Conservation (phyloP, 1,140 invertebrate species). For the Brachystomella parvula region DNA sequence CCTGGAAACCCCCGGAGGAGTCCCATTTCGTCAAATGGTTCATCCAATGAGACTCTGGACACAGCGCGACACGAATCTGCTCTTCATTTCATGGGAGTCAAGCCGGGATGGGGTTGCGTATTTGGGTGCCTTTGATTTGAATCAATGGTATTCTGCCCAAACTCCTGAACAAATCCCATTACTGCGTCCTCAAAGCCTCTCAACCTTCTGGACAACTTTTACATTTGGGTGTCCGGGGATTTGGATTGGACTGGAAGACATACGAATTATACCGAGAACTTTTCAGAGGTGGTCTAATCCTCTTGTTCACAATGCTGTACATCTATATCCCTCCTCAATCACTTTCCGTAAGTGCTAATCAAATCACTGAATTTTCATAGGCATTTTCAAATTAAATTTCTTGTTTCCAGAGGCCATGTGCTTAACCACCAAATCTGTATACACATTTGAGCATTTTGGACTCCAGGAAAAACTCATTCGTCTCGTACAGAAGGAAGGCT, state of each 20-base stretch:
- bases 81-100: constrained; percentile 30
- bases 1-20: background rate
- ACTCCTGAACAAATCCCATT: constrained; percentile 56
- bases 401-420: constrained; percentile 12
- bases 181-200: constrained; percentile 40
- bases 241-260: constrained; percentile 41
- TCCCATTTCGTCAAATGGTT: constrained; percentile 9
- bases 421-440: constrained; percentile 18
- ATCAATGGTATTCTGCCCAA: constrained; percentile 91
- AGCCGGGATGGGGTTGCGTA: constrained; percentile 24
- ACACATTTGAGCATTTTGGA: constrained; percentile 30
- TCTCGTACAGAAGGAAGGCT: constrained; percentile 25
- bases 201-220: constrained; percentile 35
- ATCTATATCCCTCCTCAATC: constrained; percentile 72
- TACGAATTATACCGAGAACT: constrained; percentile 42
- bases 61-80: constrained; percentile 12
- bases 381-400: background rate
- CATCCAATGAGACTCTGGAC: constrained; percentile 32
- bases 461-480: constrained; percentile 36
- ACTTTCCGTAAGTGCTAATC: constrained; percentile 56
- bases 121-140: constrained; percentile 69
- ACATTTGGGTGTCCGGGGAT: constrained; percentile 31
- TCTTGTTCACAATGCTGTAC: constrained; percentile 47
- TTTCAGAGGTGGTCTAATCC: constrained; percentile 46
- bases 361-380: background rate